These are phyloP conservation scores for Drosophila orosa DNA, from an alignment of 1,140 invertebrate species.

Conservation along the genomic window DNA sequence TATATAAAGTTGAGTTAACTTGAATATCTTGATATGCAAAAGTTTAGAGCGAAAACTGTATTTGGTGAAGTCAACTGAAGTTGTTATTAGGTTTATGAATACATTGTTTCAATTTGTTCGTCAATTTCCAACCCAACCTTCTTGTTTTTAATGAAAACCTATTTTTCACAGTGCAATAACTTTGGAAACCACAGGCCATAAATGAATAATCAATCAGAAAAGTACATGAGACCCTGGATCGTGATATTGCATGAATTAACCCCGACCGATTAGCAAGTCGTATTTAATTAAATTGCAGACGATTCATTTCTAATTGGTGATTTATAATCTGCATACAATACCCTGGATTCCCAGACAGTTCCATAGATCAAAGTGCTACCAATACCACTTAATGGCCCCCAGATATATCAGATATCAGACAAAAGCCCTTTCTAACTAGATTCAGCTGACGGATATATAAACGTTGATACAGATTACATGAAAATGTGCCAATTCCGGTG, in stretches of 20 bases:
- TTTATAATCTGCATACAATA: conserved; percentile 47
- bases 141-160: neutral
- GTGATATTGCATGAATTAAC: conserved; percentile 48
- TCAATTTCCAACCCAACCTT: no score
- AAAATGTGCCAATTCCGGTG: conserved; percentile 53
- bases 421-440: conserved; percentile 40
- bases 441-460: conserved; percentile 11
- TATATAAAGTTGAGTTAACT: no score
- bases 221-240: conserved; percentile 17
- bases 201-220: conserved; percentile 37
- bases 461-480: conserved; percentile 27
- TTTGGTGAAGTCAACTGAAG: no score
- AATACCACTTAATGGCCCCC: conserved; percentile 1
- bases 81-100: neutral
- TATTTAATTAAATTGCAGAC: conserved; percentile 40
- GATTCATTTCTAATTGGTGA: conserved; percentile 31
- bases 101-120: no score
- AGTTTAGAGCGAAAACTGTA: neutral
- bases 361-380: conserved; percentile 22
- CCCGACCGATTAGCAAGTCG: conserved; percentile 34
- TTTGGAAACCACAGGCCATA: conserved; percentile 12
- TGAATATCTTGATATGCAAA: neutral
- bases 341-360: conserved; percentile 14
- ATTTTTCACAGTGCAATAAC: conserved; percentile 8
- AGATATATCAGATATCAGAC: conserved; percentile 1